Base-by-base conservation (phyloP, 2,888 invertebrate genomes). In the Drosophila tanythrix region DNA sequence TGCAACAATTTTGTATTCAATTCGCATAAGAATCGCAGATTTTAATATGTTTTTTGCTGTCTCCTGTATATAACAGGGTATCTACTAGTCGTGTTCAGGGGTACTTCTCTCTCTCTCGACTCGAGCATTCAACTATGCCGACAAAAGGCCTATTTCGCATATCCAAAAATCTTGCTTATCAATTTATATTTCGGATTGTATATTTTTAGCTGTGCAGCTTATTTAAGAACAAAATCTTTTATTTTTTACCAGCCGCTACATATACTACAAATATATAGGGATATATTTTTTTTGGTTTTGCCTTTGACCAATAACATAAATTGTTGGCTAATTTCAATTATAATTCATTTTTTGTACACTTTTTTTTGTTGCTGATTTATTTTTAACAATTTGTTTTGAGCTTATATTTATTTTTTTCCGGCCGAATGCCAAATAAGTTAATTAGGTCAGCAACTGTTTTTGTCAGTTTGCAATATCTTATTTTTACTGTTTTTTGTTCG, bases 401-500 rank as follows among this genome's bases (percentile, higher is more conserved):
- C 65, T 81, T 79, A 70, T 62, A 46, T 55, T 33, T 48, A 58
- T 35, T 46, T 43, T 69, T 31, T 57, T 48, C 48, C n/a, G n/a
- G 73, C 35, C n/a, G 74, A 77, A 63, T 74, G 75, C 72, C 74
- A 86, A 85, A 67, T 60, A 83, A 79, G 88, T 82, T 88, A 87
- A 90, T 90, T 87, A 73, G 91, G 87, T 90, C 87, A 87, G 73
- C 90, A 88, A 88, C 89, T 90, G 87, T 76, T 90, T 87, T 90
- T 82, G 89, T 86, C 90, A 90, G 73, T 90, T 90, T 78, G 71
- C 68, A 63, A 75, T 84, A 87, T 72, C 75, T 59, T 58, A 51
- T 57, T 58, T 48, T 35, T 52, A 8, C 33, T 55, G 27, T 58
- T 58, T 69, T 51, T 52, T 70, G 59, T 55, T 50, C 36, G 46